Evolutionary conservation across 1,140 invertebrate species (phyloP).

Genomic region (Drosophila pandora): DNA sequence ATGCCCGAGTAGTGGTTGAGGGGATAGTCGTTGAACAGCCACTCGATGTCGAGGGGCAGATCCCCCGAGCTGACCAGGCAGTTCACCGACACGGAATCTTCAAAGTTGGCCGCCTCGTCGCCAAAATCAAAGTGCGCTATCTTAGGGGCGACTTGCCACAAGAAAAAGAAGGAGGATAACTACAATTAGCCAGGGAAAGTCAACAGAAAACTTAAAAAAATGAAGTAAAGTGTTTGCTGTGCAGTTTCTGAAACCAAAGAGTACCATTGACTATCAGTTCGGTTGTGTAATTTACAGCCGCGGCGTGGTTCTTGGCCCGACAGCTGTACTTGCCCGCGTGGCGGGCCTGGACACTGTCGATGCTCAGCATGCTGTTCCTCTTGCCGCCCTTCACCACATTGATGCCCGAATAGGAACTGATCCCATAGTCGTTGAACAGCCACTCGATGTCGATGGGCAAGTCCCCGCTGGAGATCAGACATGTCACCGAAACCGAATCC

Average conservation of each 20-base stretch:
- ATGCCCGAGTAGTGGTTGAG: slow-evolving; percentile 82
- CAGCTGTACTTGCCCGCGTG: slow-evolving; percentile 93
- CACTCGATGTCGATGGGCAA: slow-evolving; percentile 90
- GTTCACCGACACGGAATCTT: slow-evolving; percentile 86
- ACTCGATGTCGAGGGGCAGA: slow-evolving; percentile 86
- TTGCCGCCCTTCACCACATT: slow-evolving; percentile 90
- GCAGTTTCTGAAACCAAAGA: slow-evolving; percentile 20
- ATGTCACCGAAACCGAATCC: slow-evolving; percentile 90
- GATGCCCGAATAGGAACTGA: slow-evolving; percentile 88
- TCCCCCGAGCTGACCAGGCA: slow-evolving; percentile 88
- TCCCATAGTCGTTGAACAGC: slow-evolving; percentile 89
- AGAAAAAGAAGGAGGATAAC: not conserved
- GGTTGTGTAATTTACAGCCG: slow-evolving; percentile 88
- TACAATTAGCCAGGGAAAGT: slow-evolving; percentile 1
- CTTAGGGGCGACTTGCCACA: slow-evolving; percentile 86
- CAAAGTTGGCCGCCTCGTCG: slow-evolving; percentile 86
- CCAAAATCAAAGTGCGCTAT: slow-evolving; percentile 88
- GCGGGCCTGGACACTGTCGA: slow-evolving; percentile 89
- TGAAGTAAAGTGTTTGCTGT: slow-evolving; percentile 36
- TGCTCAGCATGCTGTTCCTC: slow-evolving; percentile 90
- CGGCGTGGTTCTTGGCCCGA: slow-evolving; percentile 89
- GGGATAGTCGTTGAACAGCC: slow-evolving; percentile 86
- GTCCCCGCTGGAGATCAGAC: slow-evolving; percentile 91
- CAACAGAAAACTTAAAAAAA: slow-evolving; percentile 47
- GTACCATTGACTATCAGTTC: slow-evolving; percentile 90